Conservation (phyloP, 2,888 invertebrate genomes). For the Eupithecia pulchellata region DNA sequence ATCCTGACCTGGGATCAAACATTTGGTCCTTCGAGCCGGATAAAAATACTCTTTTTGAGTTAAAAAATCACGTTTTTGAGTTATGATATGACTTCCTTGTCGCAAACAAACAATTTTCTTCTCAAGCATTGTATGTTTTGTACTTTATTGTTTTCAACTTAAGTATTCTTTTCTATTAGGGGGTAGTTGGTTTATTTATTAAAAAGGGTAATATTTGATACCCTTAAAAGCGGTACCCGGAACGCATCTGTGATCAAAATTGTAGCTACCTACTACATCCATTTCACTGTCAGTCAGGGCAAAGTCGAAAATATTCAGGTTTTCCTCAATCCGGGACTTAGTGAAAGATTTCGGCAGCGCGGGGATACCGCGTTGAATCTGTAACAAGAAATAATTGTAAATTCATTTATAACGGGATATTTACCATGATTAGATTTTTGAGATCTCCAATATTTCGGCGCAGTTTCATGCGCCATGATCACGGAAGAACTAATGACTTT, state of each 20-base stretch:
- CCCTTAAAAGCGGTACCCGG: slow-evolving; percentile 56
- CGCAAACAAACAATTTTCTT: too few relatives aligned
- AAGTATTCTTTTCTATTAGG: neutral
- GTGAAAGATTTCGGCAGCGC: slow-evolving; percentile 92
- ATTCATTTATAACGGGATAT: too few relatives aligned
- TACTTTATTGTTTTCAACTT: neutral
- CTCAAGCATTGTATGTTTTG: neutral
- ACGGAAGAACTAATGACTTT: too few relatives aligned
- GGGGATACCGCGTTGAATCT: slow-evolving; percentile 87
- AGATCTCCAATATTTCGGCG: too few relatives aligned
- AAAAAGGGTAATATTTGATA: slow-evolving; percentile 67
- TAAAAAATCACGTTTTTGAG: too few relatives aligned
- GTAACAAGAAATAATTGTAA: slow-evolving; percentile 36
- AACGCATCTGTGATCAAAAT: slow-evolving; percentile 82
- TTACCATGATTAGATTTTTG: too few relatives aligned
- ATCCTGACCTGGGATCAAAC: too few relatives aligned
- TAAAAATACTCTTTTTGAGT: too few relatives aligned
- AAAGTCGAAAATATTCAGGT: slow-evolving; percentile 88
- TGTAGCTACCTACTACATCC: slow-evolving; percentile 80
- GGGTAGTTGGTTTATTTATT: slow-evolving; percentile 28
- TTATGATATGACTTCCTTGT: too few relatives aligned
- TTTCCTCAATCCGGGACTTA: slow-evolving; percentile 88
- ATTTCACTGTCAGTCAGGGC: slow-evolving; percentile 84
- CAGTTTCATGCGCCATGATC: too few relatives aligned
- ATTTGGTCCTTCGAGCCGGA: too few relatives aligned